Evolutionary conservation across 2,888 invertebrate species (phyloP).

Genomic region (Caradrina clavipalpis): DNA sequence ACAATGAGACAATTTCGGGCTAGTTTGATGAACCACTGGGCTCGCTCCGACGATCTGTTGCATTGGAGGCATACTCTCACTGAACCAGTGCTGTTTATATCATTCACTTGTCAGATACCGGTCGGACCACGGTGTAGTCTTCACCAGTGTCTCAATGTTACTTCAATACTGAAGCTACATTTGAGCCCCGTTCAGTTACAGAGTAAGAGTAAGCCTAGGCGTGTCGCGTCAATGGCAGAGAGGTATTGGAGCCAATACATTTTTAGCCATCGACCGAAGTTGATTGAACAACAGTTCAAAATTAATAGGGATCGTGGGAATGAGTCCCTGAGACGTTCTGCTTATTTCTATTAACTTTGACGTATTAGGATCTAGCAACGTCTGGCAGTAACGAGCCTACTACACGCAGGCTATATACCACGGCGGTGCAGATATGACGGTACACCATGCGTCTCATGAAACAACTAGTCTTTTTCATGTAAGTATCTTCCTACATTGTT

Average conservation of each 20-base stretch:
- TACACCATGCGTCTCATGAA: slow-evolving; percentile 24
- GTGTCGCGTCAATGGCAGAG: slow-evolving; percentile 37
- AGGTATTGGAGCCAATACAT: slow-evolving; percentile 55
- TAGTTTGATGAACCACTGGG: slow-evolving; percentile 4
- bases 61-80: slow-evolving; percentile 12
- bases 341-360: slow-evolving; percentile 28
- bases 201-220: slow-evolving; percentile 18
- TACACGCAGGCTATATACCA: slow-evolving; percentile 30
- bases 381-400: slow-evolving; percentile 45
- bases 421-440: slow-evolving; percentile 15
- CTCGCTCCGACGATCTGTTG: slow-evolving; percentile 51
- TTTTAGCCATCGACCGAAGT: slow-evolving; percentile 43
- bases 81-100: background rate
- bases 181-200: background rate
- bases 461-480: slow-evolving; percentile 40
- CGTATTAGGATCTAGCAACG: slow-evolving; percentile 49
- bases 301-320: slow-evolving; percentile 45
- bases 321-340: slow-evolving; percentile 26
- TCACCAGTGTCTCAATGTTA: background rate
- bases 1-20: slow-evolving; percentile 73
- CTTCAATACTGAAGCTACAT: background rate
- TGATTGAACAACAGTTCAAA: slow-evolving; percentile 42
- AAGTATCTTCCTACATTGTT: slow-evolving; percentile 34
- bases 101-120: background rate
- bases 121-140: slow-evolving; percentile 2